Conservation (phyloP, 2,888 invertebrate genomes). For the Agrochola lota region DNA sequence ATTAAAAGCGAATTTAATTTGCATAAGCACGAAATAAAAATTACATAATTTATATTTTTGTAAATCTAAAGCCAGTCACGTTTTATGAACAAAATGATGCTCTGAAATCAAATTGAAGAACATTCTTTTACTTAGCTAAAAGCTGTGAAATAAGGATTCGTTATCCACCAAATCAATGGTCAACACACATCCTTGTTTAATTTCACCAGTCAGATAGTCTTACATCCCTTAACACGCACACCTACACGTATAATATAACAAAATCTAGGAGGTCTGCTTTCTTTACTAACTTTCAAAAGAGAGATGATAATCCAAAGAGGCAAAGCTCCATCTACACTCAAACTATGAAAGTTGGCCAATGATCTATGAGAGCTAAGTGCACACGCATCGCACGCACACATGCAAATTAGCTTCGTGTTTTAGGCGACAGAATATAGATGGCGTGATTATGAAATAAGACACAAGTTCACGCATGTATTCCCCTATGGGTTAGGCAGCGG, state of each 20-base stretch:
- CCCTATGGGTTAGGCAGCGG: too few relatives aligned
- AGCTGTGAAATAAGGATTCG: not conserved
- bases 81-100: slow-evolving; percentile 14
- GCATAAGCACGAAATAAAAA: slow-evolving; percentile 21
- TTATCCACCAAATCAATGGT: not conserved
- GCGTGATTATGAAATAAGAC: slow-evolving; percentile 29
- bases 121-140: not conserved
- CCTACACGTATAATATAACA: not conserved
- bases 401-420: slow-evolving; percentile 37
- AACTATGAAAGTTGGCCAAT: slow-evolving; percentile 24
- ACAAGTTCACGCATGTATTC: too few relatives aligned
- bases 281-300: not conserved
- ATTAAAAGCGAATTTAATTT: slow-evolving; percentile 37
- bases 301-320: not conserved
- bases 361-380: slow-evolving; percentile 5
- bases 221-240: too few relatives aligned
- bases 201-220: not conserved
- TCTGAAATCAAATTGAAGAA: not conserved
- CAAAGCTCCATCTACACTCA: slow-evolving; percentile 61
- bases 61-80: slow-evolving; percentile 31
- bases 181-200: not conserved
- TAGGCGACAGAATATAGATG: slow-evolving; percentile 44
- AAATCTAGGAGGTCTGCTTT: not conserved
- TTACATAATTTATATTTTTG: slow-evolving; percentile 36
- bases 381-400: slow-evolving; percentile 32